Evolutionary conservation across 2,888 invertebrate genomes (phyloP).

Genomic region (Mantis religiosa): DNA sequence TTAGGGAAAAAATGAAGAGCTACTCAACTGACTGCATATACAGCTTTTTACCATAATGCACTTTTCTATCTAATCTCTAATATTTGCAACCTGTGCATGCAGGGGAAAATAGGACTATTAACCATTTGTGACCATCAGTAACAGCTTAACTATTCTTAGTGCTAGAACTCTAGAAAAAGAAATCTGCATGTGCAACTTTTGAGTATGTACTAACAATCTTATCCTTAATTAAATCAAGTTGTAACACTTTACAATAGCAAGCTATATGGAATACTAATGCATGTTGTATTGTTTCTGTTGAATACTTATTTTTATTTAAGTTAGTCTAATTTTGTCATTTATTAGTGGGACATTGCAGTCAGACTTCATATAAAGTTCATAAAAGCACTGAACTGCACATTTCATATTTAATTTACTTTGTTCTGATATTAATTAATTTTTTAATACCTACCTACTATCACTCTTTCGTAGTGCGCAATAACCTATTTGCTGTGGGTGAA

Average conservation of each 20-base stretch:
- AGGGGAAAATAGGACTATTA: conserved; percentile 22
- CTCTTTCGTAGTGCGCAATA: conserved; percentile 10
- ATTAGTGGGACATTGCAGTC: neutral
- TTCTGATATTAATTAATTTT: neutral
- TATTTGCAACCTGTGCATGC: conserved; percentile 7
- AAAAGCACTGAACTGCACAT: neutral
- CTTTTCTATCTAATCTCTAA: neutral
- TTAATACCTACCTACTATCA: neutral
- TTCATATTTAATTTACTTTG: neutral
- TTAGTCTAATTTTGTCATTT: neutral
- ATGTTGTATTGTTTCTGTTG: neutral
- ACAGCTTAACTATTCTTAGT: neutral
- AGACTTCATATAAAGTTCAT: neutral
- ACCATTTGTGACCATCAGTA: conserved; percentile 32
- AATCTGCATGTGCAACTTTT: neutral
- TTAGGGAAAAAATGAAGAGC: neutral
- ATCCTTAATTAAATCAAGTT: neutral
- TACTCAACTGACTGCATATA: too few relatives aligned
- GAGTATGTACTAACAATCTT: neutral
- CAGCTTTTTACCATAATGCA: neutral
- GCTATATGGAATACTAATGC: neutral
- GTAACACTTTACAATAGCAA: neutral
- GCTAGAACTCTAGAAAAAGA: neutral
- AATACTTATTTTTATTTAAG: neutral
- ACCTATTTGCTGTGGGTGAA: neutral